Evolutionary conservation across 2,888 invertebrate genomes (phyloP).

Genomic region (Acholoe squamosa): DNA sequence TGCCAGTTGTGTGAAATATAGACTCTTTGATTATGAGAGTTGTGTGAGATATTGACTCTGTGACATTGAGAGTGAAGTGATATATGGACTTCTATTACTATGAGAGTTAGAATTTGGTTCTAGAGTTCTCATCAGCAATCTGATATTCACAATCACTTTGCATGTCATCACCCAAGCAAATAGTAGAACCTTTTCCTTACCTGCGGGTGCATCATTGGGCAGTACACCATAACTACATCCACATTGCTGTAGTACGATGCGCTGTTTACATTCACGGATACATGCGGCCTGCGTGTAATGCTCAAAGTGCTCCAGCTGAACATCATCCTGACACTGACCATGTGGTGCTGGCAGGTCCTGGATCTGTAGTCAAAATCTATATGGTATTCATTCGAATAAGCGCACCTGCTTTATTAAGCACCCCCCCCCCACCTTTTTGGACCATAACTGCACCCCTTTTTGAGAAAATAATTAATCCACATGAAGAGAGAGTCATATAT

Average conservation of each 20-base stretch:
- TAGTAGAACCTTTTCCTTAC: too few species aligned
- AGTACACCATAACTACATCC: conserved; percentile 46
- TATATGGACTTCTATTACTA: too few species aligned
- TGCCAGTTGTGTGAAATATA: too few species aligned
- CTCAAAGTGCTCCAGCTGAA: conserved; percentile 53
- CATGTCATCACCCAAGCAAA: too few species aligned
- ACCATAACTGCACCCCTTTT: not conserved
- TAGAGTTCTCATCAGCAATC: too few species aligned
- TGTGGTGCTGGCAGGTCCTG: conserved; percentile 63
- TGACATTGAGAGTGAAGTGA: too few species aligned
- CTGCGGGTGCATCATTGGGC: not conserved
- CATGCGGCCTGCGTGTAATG: conserved; percentile 64
- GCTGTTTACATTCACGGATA: conserved; percentile 59
- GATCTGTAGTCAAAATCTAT: conserved; percentile 51
- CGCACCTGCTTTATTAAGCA: too few species aligned
- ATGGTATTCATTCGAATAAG: not conserved
- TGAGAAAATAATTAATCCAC: not conserved
- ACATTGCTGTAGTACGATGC: conserved; percentile 48
- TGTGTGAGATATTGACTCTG: too few species aligned
- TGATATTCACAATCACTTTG: too few species aligned
- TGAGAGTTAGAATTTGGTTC: too few species aligned
- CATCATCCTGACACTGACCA: conserved; percentile 64
- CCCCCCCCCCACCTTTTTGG: not conserved
- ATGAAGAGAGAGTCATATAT: not conserved
- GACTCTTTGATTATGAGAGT: too few species aligned